Percentiles rank a stretch among this genome's conserved stretches.
Conservation (phyloP, 2,888 invertebrate genomes). For the Cynaeus angustus region DNA sequence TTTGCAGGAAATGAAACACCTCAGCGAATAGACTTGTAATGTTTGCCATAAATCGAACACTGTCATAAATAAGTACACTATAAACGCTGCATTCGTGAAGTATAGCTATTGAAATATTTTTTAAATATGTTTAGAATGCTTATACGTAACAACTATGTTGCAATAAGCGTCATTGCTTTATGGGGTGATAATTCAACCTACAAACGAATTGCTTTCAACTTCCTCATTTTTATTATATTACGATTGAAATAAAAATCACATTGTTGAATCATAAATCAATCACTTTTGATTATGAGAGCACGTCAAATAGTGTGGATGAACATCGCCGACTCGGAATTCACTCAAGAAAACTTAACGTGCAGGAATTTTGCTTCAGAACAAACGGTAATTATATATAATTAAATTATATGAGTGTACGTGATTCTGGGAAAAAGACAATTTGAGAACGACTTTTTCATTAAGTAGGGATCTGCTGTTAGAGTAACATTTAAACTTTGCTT, state of each 20-base stretch:
- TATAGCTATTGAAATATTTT: slow-evolving; percentile 30
- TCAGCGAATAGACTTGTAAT: slow-evolving; percentile 34
- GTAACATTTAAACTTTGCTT: neutral
- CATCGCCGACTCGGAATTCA: slow-evolving; percentile 29
- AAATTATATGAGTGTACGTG: slow-evolving; percentile 38
- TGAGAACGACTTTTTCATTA: slow-evolving; percentile 13
- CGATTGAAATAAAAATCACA: slow-evolving; percentile 17
- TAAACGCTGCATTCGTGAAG: slow-evolving; percentile 33
- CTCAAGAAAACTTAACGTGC: slow-evolving; percentile 40
- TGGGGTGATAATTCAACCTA: slow-evolving; percentile 33
- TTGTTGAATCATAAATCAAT: slow-evolving; percentile 16
- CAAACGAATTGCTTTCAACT: slow-evolving; percentile 17
- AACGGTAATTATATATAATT: slow-evolving; percentile 42
- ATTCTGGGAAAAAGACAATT: slow-evolving; percentile 28
- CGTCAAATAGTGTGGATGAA: slow-evolving; percentile 8
- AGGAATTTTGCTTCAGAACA: slow-evolving; percentile 42
- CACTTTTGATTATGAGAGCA: too few species aligned
- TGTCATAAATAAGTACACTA: slow-evolving; percentile 32
- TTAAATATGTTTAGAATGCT: slow-evolving; percentile 43
- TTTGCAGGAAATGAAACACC: slow-evolving; percentile 31
- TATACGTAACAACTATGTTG: slow-evolving; percentile 35
- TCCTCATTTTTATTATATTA: neutral
- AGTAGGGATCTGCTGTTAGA: neutral
- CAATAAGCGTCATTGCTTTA: slow-evolving; percentile 39
- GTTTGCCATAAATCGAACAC: slow-evolving; percentile 29